Evolutionary conservation across 37 sponge, comb jelly and placozoan species (phyloP), one percentile per base, ranked within the genome.

Genomic region (Halisarca cf. caerulea): DNA sequence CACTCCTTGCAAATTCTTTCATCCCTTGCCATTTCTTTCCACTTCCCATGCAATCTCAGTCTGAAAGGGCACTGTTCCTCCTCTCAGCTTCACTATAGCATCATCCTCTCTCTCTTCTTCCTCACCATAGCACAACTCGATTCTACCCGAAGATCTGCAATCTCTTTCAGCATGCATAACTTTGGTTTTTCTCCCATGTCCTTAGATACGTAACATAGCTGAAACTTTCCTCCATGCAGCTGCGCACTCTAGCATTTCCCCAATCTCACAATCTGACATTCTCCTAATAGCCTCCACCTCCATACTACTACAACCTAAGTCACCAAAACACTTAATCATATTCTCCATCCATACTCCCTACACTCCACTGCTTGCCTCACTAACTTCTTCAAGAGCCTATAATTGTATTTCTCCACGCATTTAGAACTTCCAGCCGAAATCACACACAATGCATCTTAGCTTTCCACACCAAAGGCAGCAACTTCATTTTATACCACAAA

Each of bases 401-500:
- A 27, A 27, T 68, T 34, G 28, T 68, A 68, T 1, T 7, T 4
- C 69, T 68, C 34, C n/a, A n/a, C n/a, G 32, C 35, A 68, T 4
- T 68, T 34, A 68, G 3, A 0, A 68, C 69, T 34, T 68, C 3
- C 69, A 68, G 35, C 69, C 69, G 28, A 34, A 68, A 68, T 4
- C 35, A 1, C 2, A 68, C 69, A 68, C 69, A 68, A 0, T 34
- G 69, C 69, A 68, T 68, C 69, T 30, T 68, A 3, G 69, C 69
- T 34, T 68, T 4, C 69, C 69, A 68, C 69, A 68, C 69, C 33
- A 30, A 8, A 3, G 69, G 69, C 69, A 68, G 1, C 33, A 30
- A 3, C 69, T 68, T 17, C 69, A 68, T 28, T 30, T 68, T 34
- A 2, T 1, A 30, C 35, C 33, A 30, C 1, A 68, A 25, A 1